Conservation (phyloP, 2,888 invertebrate genomes). For the Boloria euphrosyne region DNA sequence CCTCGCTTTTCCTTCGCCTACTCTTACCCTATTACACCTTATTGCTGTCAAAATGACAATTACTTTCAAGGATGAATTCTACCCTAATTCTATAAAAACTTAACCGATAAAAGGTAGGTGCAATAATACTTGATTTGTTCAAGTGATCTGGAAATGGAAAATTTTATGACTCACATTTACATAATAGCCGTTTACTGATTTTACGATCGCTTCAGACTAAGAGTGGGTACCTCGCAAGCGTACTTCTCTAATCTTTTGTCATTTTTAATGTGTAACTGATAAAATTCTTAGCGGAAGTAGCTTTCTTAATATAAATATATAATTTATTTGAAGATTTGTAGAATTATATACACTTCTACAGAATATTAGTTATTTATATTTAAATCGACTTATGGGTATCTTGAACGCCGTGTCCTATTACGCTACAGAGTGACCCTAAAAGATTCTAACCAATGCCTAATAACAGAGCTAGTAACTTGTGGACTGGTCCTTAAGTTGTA, state of each 20-base stretch:
- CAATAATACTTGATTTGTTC: constrained; percentile 36
- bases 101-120: constrained; percentile 29
- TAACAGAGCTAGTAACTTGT: constrained; percentile 47
- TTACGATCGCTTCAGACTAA: constrained; percentile 40
- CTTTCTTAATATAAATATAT: neutral
- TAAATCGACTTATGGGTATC: no score
- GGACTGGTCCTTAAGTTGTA: constrained; percentile 48
- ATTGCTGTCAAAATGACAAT: constrained; percentile 72
- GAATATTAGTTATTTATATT: no score
- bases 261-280: constrained; percentile 17
- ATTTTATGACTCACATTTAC: constrained; percentile 42
- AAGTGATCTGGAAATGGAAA: constrained; percentile 42
- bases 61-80: constrained; percentile 64
- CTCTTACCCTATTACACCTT: constrained; percentile 64
- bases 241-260: constrained; percentile 32
- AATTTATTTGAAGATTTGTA: no score
- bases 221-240: constrained; percentile 34
- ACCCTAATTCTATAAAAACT: constrained; percentile 55
- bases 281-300: neutral
- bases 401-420: neutral
- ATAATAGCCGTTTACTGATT: constrained; percentile 43
- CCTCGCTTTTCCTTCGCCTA: constrained; percentile 54
- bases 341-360: no score
- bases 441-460: constrained; percentile 33
- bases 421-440: neutral